phyloP scores from a whole-genome alignment of 1,140 invertebrate species.

The Belonocnema kinseyi region DNA sequence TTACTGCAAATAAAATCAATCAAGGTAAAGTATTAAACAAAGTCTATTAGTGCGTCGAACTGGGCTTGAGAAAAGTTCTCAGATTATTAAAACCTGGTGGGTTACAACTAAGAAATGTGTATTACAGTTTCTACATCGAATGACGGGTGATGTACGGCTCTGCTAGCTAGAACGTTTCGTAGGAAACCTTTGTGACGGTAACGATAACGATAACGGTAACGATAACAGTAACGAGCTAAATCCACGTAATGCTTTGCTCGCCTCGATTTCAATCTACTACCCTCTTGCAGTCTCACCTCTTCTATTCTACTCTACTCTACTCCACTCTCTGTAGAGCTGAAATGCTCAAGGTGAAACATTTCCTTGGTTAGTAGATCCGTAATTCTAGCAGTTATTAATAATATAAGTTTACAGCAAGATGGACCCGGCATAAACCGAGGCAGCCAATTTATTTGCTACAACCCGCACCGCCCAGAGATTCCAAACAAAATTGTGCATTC shows the following conservation, averaged over 20 bases:
- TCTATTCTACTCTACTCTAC: neutral
- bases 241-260: constrained; percentile 40
- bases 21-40: too few species aligned
- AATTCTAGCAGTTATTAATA: constrained; percentile 6
- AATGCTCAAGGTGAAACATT: neutral
- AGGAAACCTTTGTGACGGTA: constrained; percentile 49
- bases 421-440: neutral
- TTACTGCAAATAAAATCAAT: too few species aligned
- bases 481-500: constrained; percentile 15
- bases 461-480: neutral
- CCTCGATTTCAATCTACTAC: constrained; percentile 53
- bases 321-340: neutral
- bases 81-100: neutral
- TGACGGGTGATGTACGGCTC: constrained; percentile 38
- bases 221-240: constrained; percentile 50
- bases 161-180: constrained; percentile 7
- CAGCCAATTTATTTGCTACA: constrained; percentile 14
- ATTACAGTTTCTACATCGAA: constrained; percentile 34
- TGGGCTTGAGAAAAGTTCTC: too few species aligned
- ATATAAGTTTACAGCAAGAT: constrained; percentile 24
- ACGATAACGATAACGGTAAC: constrained; percentile 44
- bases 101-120: neutral
- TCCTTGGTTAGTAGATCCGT: neutral
- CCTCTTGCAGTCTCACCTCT: neutral
- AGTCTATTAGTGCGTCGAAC: too few species aligned